Conservation (phyloP, 2,113 vertebrate species). For the Hippocampus abdominalis region DNA sequence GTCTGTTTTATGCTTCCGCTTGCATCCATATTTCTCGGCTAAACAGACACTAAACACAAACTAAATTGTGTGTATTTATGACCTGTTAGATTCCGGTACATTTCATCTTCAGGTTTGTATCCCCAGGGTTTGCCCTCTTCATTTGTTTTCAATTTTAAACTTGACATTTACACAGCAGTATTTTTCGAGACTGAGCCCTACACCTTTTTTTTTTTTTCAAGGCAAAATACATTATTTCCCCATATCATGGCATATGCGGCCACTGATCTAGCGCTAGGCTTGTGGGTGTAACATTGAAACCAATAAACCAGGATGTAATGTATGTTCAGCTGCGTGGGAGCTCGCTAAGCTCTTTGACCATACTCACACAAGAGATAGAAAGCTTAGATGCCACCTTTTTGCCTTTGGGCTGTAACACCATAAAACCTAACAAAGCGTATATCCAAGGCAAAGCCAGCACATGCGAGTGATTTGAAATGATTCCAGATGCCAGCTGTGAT, state of each 20-base stretch:
- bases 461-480: slow-evolving; percentile 17
- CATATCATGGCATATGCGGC: neutral
- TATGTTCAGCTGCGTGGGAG: neutral
- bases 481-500: slow-evolving; percentile 18
- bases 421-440: slow-evolving; percentile 3
- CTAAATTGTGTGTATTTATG: neutral
- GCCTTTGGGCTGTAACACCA: slow-evolving; percentile 8
- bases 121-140: neutral
- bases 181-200: neutral
- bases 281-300: neutral
- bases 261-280: neutral
- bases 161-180: neutral
- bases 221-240: neutral
- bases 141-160: neutral
- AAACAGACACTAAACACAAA: too few species aligned
- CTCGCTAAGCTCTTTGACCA: neutral
- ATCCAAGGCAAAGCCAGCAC: slow-evolving; percentile 18
- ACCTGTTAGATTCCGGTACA: neutral
- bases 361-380: neutral
- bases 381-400: neutral
- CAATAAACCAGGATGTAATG: neutral
- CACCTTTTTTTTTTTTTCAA: neutral
- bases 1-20: too few species aligned
- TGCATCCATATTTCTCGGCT: too few species aligned
- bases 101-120: neutral